Base-by-base conservation (phyloP, 2,888 invertebrate genomes). In the Drosophila pseudotalamancana region DNA sequence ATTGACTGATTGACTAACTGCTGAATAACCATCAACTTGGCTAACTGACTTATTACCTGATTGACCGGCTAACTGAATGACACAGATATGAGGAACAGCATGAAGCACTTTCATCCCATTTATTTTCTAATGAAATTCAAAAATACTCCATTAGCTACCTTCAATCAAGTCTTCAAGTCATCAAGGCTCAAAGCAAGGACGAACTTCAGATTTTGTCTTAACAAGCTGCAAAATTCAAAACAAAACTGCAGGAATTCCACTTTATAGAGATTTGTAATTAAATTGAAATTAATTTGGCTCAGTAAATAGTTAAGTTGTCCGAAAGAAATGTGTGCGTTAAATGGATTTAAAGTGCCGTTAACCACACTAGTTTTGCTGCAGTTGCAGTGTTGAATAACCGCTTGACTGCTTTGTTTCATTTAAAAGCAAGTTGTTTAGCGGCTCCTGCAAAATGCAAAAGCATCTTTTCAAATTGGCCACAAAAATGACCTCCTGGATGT, bases 401-500 rank as follows among this genome's bases (percentile, higher is more conserved):
- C 8, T 56, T 2, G 25, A 11, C 21, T 11, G 16, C 2, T 29
- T 35, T 35, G 29, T n/a, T 14, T 39, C 18, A 46, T 1, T 42
- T 6, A 14, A 40, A 25, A n/a, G 34, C 39, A 64, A 27, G 45
- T 21, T 23, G 25, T 29, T 39, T 37, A 25, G 40, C 35, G 25
- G 27, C 42, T 27, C 19, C 34, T 66, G 25, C 16, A 48, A 48
- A 60, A 16, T 61, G 40, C 45, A 54, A 29, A 32, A 23, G 43
- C 43, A 62, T 18, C 29, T 57, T 21, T 50, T 51, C 71, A 74
- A 66, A 77, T 74, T 72, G 76, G 57, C 57, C 72, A 60, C 53
- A 80, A 56, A 61, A 56, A 74, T 77, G 70, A 73, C 83, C 68
- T 60, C 76, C 83, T 77, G 66, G 83, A 71, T 70, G 65, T 66